Percentiles rank a stretch among this genome's conserved stretches.
Evolutionary conservation across 2,797 vertebrate species (phyloP).

Genomic region (Erethizon dorsatum): DNA sequence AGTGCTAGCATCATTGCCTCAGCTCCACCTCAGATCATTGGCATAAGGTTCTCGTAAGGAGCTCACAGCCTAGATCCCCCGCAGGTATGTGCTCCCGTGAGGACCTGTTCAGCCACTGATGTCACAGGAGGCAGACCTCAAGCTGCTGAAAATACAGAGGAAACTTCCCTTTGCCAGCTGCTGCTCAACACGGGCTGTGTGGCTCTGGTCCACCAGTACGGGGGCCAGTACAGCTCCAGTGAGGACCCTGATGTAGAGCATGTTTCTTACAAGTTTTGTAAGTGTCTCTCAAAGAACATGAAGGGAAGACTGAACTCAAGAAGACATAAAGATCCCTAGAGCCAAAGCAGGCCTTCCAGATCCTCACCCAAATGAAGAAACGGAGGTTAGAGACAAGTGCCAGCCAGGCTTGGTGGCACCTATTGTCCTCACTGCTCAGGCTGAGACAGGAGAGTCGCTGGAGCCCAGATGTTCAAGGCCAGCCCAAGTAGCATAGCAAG

Average conservation of each 20-base stretch:
- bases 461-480: background rate
- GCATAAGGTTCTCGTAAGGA: background rate
- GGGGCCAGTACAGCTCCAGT: background rate
- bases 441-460: background rate
- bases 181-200: background rate
- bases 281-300: background rate
- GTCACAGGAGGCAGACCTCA: background rate
- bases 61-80: background rate
- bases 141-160: background rate
- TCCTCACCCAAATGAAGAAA: background rate
- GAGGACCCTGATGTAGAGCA: background rate
- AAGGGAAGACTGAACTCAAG: background rate
- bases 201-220: background rate
- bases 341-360: background rate
- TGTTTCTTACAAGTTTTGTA: background rate
- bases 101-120: background rate
- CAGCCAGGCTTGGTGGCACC: background rate
- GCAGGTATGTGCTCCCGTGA: background rate
- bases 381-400: background rate
- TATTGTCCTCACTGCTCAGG: background rate
- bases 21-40: background rate
- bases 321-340: background rate
- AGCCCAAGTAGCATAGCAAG: background rate
- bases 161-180: background rate
- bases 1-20: background rate